Conservation (phyloP, 2,888 invertebrate genomes). For the Lasioglossum figueresi region DNA sequence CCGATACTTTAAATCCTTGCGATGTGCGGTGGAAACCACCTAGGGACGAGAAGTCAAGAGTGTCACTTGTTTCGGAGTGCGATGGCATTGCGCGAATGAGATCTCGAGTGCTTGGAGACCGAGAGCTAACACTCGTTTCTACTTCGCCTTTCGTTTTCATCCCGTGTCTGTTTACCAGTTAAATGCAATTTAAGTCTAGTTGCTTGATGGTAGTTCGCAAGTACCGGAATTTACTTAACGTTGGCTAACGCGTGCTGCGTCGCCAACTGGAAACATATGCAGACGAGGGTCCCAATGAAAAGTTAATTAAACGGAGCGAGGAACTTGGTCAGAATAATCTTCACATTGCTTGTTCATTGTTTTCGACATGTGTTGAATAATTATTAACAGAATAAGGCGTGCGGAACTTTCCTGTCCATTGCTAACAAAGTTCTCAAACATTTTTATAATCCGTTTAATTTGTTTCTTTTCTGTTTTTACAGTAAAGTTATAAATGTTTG, state of each 20-base stretch:
- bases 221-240: slow-evolving; percentile 16
- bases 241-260: not conserved
- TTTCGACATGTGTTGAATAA: not conserved
- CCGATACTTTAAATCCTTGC: slow-evolving; percentile 26
- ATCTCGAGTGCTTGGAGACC: slow-evolving; percentile 29
- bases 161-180: slow-evolving; percentile 46
- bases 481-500: not conserved
- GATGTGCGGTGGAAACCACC: not conserved
- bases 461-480: not conserved
- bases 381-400: not conserved
- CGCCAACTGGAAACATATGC: not conserved
- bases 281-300: slow-evolving; percentile 19
- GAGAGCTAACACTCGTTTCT: slow-evolving; percentile 32
- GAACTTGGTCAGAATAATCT: slow-evolving; percentile 29
- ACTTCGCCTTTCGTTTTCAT: slow-evolving; percentile 36
- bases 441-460: not conserved
- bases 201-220: slow-evolving; percentile 24
- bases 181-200: slow-evolving; percentile 44
- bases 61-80: slow-evolving; percentile 43
- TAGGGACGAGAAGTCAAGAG: slow-evolving; percentile 9
- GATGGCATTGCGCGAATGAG: slow-evolving; percentile 39
- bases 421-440: not conserved
- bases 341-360: not conserved
- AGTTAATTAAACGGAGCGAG: not conserved
- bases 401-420: not conserved